Base-by-base conservation (phyloP, 2,113 vertebrate genomes). In the Syrrhaptes paradoxus region DNA sequence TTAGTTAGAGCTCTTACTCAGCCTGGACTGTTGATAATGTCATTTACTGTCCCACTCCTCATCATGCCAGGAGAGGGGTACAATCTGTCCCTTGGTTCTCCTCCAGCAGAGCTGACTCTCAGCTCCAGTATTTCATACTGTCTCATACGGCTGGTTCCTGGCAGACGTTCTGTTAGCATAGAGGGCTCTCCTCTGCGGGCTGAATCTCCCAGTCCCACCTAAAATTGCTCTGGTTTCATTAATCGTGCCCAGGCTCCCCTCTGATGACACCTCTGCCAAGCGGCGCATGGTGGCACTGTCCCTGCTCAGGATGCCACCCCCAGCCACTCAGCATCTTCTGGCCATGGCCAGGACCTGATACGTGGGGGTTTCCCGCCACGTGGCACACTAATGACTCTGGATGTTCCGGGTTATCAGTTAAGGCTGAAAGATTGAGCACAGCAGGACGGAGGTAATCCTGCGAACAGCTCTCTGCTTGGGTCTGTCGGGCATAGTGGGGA, bases 161-260 rank as follows among this genome's bases (percentile, higher is more conserved):
- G 59, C 29, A 59, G 43, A 22, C 32, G 5, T 13, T 24, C 1
- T 19, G 8, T 17, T 48, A 36, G 17, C 38, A 5, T 10, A 3
- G 20, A 57, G 49, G 14, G 11, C 34, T 68, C 3, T 43, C 3
- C 15, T 17, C 16, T 12, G 4, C 2, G 0, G 32, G 17, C 45
- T 78, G 70, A 34, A 31, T 43, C 41, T 25, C 78, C 55, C 58
- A 12, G 45, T 77, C 45, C 13, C 14, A 41, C 73, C 54, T 32
- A 11, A 36, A 17, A 1, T 9, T 28, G 26, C 43, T 24, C 0
- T n/a, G 48, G 29, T 29, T 54, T 93, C 24, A 19, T 41, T 59
- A 10, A 67, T 73, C 15, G 4, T 2, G 1, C 3, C 52, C 0
- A 0, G 38, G 26, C 51, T 66, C 38, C 46, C 38, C 6, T 32